Conservation (phyloP, 92 coral and sea anemone genomes). For the Phymanthus crucifer region DNA sequence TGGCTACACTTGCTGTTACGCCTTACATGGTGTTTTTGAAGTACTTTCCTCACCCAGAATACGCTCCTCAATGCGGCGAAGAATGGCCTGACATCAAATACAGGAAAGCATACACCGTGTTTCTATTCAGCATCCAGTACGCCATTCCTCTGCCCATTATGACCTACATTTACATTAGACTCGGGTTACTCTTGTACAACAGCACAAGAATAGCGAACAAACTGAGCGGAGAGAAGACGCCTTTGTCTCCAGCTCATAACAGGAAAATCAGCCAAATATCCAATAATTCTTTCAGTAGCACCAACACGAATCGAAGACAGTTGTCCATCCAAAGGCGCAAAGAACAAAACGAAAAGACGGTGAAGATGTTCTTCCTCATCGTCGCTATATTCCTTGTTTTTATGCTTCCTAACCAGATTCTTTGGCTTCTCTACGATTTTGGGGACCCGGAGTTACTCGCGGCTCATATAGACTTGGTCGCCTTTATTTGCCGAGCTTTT, state of each 20-base stretch:
- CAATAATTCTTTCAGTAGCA: constrained; percentile 5
- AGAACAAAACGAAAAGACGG: constrained; percentile 64
- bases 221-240: constrained; percentile 22
- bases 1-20: constrained; percentile 55
- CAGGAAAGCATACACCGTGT: constrained; percentile 72
- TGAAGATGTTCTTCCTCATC: constrained; percentile 82
- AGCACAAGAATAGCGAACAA: constrained; percentile 53
- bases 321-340: constrained; percentile 58
- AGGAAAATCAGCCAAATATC: constrained; percentile 10
- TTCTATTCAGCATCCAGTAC: constrained; percentile 80
- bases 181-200: constrained; percentile 61
- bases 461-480: constrained; percentile 48
- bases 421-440: constrained; percentile 76
- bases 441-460: constrained; percentile 48
- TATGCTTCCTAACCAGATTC: constrained; percentile 88
- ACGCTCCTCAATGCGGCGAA: constrained; percentile 59
- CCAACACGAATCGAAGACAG: constrained; percentile 14
- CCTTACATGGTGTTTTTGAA: constrained; percentile 64
- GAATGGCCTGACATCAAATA: constrained; percentile 60
- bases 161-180: constrained; percentile 62
- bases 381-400: constrained; percentile 82
- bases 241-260: not conserved
- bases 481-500: constrained; percentile 73
- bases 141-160: constrained; percentile 74
- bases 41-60: constrained; percentile 12